phyloP scores from a whole-genome alignment of 2,888 invertebrate species.

The Synergus umbraculus region DNA sequence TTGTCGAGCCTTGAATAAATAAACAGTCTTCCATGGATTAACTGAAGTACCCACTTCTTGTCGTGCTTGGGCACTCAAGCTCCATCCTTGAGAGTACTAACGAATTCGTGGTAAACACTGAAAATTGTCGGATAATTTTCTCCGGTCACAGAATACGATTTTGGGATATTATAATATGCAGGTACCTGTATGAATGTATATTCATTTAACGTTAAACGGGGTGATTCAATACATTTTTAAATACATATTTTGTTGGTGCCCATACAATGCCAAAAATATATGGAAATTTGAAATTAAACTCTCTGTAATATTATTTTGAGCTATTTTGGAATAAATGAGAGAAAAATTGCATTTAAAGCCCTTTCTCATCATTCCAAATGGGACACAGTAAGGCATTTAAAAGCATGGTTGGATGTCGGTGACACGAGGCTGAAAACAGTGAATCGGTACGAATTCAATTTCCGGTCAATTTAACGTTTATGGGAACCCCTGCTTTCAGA shows the following conservation, averaged over 20 bases:
- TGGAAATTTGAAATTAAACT: too few relatives aligned
- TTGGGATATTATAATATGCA: conserved; percentile 10
- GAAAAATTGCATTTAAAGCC: neutral
- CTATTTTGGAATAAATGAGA: too few relatives aligned
- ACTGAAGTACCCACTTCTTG: conserved; percentile 56
- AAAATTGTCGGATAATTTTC: conserved; percentile 58
- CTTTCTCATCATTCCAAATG: neutral
- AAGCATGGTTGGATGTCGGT: neutral
- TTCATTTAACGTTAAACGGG: neutral
- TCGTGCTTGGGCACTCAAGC: conserved; percentile 51
- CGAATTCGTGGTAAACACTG: conserved; percentile 60
- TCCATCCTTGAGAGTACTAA: conserved; percentile 53
- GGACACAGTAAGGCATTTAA: neutral
- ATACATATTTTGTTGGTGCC: too few relatives aligned
- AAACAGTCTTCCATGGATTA: conserved; percentile 62
- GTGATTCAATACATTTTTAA: too few relatives aligned
- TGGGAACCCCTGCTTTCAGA: conserved; percentile 37
- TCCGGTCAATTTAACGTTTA: conserved; percentile 36
- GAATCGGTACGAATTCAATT: conserved; percentile 27
- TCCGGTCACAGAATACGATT: conserved; percentile 42
- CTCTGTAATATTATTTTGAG: too few relatives aligned
- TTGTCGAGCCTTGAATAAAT: conserved; percentile 61
- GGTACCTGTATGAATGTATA: neutral
- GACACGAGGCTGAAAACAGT: conserved; percentile 17
- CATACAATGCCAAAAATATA: too few relatives aligned